Conservation (phyloP, 2,113 vertebrate species). For the Arizona elegans region DNA sequence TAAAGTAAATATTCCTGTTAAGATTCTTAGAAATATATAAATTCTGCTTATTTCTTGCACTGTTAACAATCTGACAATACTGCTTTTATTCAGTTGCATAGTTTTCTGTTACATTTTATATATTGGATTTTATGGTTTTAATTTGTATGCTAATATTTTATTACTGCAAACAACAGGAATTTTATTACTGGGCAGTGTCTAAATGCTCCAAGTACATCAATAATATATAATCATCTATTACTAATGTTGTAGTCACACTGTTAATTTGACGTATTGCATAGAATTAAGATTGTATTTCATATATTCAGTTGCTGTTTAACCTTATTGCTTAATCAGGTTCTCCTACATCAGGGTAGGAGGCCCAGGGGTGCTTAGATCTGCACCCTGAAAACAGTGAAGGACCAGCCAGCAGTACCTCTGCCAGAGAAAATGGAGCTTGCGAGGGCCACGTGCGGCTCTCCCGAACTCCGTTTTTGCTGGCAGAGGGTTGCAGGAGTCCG, state of each 20-base stretch:
- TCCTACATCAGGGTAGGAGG: too few species aligned
- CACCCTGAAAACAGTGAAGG: too few species aligned
- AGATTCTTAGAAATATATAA: not conserved
- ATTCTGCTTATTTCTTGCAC: not conserved
- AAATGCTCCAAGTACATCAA: not conserved
- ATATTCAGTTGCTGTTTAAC: not conserved
- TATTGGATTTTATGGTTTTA: not conserved
- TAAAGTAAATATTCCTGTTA: not conserved
- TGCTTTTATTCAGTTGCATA: not conserved
- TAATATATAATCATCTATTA: constrained; percentile 11
- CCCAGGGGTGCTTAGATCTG: too few species aligned
- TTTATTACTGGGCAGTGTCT: not conserved
- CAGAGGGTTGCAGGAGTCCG: too few species aligned
- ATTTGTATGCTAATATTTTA: constrained; percentile 12
- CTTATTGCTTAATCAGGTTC: not conserved
- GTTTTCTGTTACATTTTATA: not conserved
- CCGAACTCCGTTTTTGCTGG: too few species aligned
- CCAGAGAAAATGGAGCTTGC: too few species aligned
- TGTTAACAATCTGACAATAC: not conserved
- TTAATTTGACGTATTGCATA: not conserved
- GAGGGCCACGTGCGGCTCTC: too few species aligned
- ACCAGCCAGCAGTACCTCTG: too few species aligned
- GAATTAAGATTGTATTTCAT: not conserved
- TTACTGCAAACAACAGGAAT: not conserved
- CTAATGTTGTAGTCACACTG: not conserved